Evolutionary conservation across 2,888 invertebrate genomes (phyloP).

Genomic region (Myathropa florea): DNA sequence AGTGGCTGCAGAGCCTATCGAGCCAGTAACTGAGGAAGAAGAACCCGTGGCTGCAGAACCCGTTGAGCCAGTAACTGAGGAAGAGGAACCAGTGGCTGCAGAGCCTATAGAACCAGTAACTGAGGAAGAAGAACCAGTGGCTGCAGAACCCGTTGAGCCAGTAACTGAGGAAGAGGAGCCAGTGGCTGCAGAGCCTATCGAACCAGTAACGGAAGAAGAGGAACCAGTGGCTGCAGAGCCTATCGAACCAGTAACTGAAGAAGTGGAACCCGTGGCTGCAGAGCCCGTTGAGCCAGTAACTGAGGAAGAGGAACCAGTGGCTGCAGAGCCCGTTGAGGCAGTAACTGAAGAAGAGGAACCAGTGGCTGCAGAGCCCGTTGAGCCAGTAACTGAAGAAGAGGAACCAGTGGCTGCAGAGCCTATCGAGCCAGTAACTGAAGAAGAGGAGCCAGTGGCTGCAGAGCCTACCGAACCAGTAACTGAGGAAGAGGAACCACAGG

Average conservation of each 20-base stretch:
- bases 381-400: no score
- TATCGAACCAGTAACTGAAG: no score
- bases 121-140: background rate
- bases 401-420: no score
- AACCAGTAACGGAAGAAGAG: background rate
- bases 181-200: no score
- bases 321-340: no score
- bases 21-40: background rate
- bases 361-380: no score
- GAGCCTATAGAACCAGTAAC: background rate
- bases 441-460: no score
- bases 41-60: background rate
- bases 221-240: background rate
- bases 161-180: no score
- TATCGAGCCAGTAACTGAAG: no score
- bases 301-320: background rate
- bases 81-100: background rate
- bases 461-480: no score
- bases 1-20: background rate
- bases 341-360: background rate
- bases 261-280: background rate
- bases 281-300: background rate
- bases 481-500: no score
- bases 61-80: no score
- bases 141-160: background rate